These are phyloP conservation scores for Scaptomyza cyrtandrae DNA, from an alignment of 2,888 invertebrate genomes.

Conservation along the genomic window DNA sequence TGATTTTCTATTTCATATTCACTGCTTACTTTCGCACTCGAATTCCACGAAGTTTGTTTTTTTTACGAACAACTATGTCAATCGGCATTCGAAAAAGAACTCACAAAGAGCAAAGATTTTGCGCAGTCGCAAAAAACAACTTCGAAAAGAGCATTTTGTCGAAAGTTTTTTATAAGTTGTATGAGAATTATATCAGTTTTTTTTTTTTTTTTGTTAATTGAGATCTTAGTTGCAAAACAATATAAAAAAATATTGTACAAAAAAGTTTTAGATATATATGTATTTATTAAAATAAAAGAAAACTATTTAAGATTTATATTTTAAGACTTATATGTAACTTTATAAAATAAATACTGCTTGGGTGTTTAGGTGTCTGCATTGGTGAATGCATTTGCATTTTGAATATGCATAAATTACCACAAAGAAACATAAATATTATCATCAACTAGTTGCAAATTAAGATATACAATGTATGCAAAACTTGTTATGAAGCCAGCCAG, in stretches of 20 bases:
- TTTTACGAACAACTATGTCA: conserved; percentile 23
- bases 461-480: conserved; percentile 29
- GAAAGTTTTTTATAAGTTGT: conserved; percentile 18
- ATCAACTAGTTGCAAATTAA: conserved; percentile 7
- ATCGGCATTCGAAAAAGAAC: conserved; percentile 20
- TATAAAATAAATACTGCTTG: no score
- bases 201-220: neutral
- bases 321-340: no score
- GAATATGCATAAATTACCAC: neutral
- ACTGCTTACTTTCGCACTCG: conserved; percentile 53
- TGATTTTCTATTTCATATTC: conserved; percentile 35
- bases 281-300: no score
- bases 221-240: neutral
- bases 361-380: no score
- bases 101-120: conserved; percentile 9
- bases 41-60: conserved; percentile 19
- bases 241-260: no score
- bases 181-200: conserved; percentile 36
- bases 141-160: conserved; percentile 21
- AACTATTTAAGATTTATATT: no score
- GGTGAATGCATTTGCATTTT: no score
- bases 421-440: neutral
- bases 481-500: conserved; percentile 31
- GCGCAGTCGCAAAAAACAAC: conserved; percentile 37
- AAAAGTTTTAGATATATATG: no score